Conservation (phyloP, 2,888 invertebrate genomes). For the Eristalis intricaria region DNA sequence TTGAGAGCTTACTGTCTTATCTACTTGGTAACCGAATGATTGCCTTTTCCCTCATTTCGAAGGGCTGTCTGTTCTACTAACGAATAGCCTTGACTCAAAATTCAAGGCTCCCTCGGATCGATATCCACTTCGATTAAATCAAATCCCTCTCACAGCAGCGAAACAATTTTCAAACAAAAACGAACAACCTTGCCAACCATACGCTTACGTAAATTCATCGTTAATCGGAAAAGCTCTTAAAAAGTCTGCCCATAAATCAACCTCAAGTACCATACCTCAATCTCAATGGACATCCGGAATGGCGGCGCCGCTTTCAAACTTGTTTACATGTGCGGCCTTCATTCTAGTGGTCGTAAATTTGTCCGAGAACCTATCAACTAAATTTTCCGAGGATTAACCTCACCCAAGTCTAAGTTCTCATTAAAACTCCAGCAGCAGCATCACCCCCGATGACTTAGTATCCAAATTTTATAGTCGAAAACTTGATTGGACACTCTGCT, state of each 20-base stretch:
- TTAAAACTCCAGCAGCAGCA: background rate
- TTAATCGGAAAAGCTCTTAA: background rate
- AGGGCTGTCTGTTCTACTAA: no score
- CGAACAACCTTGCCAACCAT: background rate
- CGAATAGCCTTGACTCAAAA: no score
- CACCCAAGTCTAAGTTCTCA: background rate
- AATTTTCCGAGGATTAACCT: background rate
- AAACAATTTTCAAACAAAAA: background rate
- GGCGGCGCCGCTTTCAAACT: background rate
- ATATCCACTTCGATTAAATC: background rate
- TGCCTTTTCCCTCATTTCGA: no score
- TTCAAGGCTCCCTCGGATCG: no score
- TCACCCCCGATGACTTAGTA: background rate
- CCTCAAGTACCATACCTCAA: background rate
- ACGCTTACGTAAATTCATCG: background rate
- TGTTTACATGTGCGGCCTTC: background rate
- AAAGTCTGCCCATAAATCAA: background rate
- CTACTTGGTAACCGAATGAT: no score
- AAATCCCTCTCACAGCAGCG: background rate
- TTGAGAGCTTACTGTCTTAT: no score
- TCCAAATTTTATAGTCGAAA: background rate
- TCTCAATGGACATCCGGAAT: background rate
- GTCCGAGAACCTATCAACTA: background rate
- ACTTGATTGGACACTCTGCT: background rate
- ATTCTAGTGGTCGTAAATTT: background rate